Conservation (phyloP, 2,888 invertebrate genomes). For the Diaprepes abbreviatus region DNA sequence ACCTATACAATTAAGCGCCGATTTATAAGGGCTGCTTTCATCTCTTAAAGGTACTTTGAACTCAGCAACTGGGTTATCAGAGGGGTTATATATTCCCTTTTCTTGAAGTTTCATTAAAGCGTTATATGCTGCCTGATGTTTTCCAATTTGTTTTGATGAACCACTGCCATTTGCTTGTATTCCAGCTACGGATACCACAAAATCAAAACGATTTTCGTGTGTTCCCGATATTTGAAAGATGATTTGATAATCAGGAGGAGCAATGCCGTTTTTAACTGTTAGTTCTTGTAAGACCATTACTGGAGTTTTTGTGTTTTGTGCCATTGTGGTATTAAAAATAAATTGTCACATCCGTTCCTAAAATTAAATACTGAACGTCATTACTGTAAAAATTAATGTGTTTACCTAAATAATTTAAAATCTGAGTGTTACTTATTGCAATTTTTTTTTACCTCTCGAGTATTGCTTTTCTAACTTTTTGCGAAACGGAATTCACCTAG, state of each 20-base stretch:
- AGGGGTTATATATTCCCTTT: constrained; percentile 61
- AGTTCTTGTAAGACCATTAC: constrained; percentile 78
- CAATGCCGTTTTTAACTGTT: constrained; percentile 70
- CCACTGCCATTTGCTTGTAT: constrained; percentile 63
- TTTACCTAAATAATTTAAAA: too few species aligned
- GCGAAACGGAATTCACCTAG: too few species aligned
- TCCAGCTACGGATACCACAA: constrained; percentile 36
- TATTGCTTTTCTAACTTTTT: too few species aligned
- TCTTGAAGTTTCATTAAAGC: constrained; percentile 67
- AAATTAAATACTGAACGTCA: too few species aligned
- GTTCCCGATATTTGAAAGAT: constrained; percentile 58
- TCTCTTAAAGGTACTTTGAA: constrained; percentile 51
- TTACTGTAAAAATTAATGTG: too few species aligned
- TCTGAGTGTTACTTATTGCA: too few species aligned
- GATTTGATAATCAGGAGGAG: constrained; percentile 70
- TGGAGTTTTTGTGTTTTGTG: constrained; percentile 71
- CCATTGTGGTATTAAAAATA: too few species aligned
- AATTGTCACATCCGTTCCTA: too few species aligned
- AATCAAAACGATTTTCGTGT: constrained; percentile 65
- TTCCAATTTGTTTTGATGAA: constrained; percentile 72
- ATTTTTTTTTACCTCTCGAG: too few species aligned
- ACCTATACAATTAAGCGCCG: constrained; percentile 32
- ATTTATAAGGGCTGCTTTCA: neutral
- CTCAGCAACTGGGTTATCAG: constrained; percentile 53
- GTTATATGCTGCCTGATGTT: constrained; percentile 72